These are phyloP conservation scores for Paramormyrops hopkinsi DNA, from an alignment of 2,797 vertebrate genomes.

Conservation along the genomic window DNA sequence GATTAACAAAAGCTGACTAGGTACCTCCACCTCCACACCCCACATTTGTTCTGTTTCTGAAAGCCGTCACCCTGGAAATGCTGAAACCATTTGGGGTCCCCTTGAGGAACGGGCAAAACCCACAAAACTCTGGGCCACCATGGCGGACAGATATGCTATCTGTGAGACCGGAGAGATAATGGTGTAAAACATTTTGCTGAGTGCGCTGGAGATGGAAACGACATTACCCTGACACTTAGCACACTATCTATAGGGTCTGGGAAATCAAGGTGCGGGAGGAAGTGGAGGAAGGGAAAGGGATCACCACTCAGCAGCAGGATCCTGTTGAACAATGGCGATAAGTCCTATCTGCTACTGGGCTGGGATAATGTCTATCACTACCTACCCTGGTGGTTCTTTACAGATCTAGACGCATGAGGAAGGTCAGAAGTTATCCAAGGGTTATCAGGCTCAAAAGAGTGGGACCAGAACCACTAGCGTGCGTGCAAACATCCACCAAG, in stretches of 20 bases:
- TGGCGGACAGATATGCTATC: not conserved
- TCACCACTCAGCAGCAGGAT: not conserved
- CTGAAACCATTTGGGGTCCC: not conserved
- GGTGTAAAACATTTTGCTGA: not conserved
- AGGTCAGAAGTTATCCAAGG: constrained; percentile 22
- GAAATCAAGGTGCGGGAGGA: not conserved
- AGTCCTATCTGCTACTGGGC: not conserved
- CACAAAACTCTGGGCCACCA: not conserved
- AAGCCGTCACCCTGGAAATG: not conserved
- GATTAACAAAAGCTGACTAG: not conserved
- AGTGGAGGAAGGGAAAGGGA: not conserved
- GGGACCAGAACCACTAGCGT: not conserved
- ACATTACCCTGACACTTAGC: not conserved
- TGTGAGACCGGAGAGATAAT: not conserved
- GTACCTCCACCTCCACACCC: not conserved
- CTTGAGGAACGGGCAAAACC: not conserved
- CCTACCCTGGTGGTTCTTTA: constrained; percentile 1
- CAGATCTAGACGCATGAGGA: not conserved
- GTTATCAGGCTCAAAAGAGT: constrained; percentile 15
- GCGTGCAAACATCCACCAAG: not conserved
- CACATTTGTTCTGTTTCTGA: not conserved
- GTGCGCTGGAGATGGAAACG: not conserved
- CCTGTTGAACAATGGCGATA: constrained; percentile 5
- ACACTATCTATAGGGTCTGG: not conserved
- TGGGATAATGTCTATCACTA: constrained; percentile 13